Base-by-base conservation (phyloP, 2,113 vertebrate species). In the Arizona elegans region DNA sequence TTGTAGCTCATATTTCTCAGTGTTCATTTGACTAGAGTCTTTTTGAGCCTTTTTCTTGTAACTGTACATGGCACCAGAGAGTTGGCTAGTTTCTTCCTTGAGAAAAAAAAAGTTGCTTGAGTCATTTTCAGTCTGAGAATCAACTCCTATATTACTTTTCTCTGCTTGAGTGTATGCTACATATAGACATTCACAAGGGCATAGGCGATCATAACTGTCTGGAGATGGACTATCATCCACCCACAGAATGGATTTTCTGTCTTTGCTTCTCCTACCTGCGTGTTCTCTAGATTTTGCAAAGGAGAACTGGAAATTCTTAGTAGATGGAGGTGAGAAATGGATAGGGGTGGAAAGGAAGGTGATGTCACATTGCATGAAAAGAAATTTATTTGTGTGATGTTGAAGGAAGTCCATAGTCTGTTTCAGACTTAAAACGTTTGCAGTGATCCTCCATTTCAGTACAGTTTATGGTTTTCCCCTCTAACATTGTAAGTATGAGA, bases 401-500 rank as follows among this genome's bases (percentile, higher is more conserved):
- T 81, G 75, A 17, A 81, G 15, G 75, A 19, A 81, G 8, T 81
- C 21, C 33, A 81, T 81, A 8, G 3, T 21, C 33, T 43, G 33
- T 1, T 38, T 43, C 33, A 38, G 33, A 81, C 8, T 43, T 43
- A 21, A 81, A 81, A 81, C 17, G 4, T 38, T 81, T 81, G 33
- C 7, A 38, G 15, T 21, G 2, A 38, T 43, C 75, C 33, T 81
- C n/a, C 70, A 81, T 81, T 81, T 81, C 33, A 19, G 17, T 38
- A 87, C 62, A 50, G 85, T 55, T 92, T 1, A 5, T 95, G 47
- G 38, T 88, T 95, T 96, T 92, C 15, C 93, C 96, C 90, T n/a
- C 86, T 90, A 93, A 81, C 94, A 12, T 87, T 54, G 59, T 95
- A 55, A 93, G 5, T 86, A 88, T 23, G 8, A 93, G 90, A 90